Percentiles rank a stretch among this genome's conserved stretches.
phyloP scores from a whole-genome alignment of 2,113 vertebrate genomes.

The Athene noctua region DNA sequence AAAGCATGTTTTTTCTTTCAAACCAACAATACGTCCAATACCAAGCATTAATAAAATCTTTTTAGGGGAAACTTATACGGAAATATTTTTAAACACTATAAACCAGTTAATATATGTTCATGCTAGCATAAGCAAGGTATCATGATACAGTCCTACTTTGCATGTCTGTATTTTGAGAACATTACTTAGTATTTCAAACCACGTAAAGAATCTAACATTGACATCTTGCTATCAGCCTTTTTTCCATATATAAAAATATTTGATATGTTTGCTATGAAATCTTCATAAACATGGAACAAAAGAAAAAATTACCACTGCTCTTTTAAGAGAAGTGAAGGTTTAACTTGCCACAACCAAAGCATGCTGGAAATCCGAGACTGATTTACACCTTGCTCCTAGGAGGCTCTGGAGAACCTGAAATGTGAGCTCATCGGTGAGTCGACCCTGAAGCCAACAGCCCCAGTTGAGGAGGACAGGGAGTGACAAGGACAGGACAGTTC shows the following conservation, averaged over 20 bases:
- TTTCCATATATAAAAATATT: background rate
- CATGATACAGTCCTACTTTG: background rate
- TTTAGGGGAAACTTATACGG: background rate
- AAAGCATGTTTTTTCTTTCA: background rate
- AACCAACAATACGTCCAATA: background rate
- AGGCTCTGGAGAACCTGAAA: slow-evolving; percentile 37
- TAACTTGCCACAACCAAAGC: background rate
- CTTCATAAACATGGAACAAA: background rate
- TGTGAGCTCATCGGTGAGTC: background rate
- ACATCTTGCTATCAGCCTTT: background rate
- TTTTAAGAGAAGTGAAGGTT: background rate
- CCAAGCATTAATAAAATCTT: background rate
- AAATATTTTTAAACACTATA: background rate
- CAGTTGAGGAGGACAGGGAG: background rate
- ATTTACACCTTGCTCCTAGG: background rate
- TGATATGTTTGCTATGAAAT: background rate
- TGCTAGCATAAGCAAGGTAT: background rate
- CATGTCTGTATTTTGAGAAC: background rate
- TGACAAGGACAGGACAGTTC: background rate
- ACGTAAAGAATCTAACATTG: background rate
- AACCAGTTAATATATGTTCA: background rate
- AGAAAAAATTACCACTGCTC: background rate
- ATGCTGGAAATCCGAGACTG: background rate
- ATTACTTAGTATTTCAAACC: background rate
- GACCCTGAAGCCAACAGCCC: background rate